Percentiles rank a stretch among this genome's conserved stretches.
These are phyloP conservation scores for Athalia circularis DNA, from an alignment of 2,888 invertebrate genomes.

Conservation along the genomic window DNA sequence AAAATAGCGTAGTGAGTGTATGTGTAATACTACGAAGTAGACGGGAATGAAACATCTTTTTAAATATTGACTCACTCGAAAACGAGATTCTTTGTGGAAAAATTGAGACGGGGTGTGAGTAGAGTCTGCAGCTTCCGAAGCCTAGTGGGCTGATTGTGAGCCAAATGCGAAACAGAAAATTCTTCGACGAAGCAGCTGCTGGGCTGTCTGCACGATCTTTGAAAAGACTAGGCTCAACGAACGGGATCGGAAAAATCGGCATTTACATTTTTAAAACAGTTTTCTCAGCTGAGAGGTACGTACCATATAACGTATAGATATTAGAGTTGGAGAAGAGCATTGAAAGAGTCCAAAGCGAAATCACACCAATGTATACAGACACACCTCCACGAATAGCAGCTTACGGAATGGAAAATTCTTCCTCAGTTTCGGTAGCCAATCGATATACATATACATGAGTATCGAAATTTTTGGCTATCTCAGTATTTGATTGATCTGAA, in stretches of 20 bases:
- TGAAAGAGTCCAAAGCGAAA: not conserved
- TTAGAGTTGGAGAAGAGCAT: not conserved
- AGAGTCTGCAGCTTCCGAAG: not conserved
- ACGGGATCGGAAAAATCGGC: slow-evolving; percentile 16
- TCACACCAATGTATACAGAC: slow-evolving; percentile 21
- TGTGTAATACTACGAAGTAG: not conserved
- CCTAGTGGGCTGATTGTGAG: not conserved
- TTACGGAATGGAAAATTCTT: not conserved
- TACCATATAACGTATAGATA: not conserved
- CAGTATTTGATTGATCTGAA: slow-evolving; percentile 23
- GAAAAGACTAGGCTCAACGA: not conserved
- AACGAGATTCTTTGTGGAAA: slow-evolving; percentile 8
- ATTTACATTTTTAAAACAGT: slow-evolving; percentile 35
- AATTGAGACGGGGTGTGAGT: not conserved
- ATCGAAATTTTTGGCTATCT: slow-evolving; percentile 6
- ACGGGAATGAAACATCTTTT: slow-evolving; percentile 3
- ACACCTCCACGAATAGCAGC: not conserved
- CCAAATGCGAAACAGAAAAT: slow-evolving; percentile 17
- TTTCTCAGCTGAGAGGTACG: not conserved
- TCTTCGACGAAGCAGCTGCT: not conserved
- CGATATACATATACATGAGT: too few species aligned
- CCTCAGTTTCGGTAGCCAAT: slow-evolving; percentile 7
- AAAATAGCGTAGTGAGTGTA: too few species aligned
- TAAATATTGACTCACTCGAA: slow-evolving; percentile 7
- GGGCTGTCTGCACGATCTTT: not conserved